Base-by-base conservation (phyloP, 2,888 invertebrate species). In the Acleris holmiana region DNA sequence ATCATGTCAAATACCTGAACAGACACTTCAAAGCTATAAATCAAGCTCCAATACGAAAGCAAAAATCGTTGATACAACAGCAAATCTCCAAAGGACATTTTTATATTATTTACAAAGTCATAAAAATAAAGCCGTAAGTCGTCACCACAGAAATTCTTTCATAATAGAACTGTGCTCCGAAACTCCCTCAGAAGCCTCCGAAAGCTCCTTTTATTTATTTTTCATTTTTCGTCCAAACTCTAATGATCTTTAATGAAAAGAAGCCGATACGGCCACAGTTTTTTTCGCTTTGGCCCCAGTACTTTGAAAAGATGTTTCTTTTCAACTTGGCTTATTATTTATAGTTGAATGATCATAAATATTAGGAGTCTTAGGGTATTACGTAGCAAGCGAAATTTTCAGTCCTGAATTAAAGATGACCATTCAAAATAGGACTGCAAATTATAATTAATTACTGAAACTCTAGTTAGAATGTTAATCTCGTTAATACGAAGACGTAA, bases 161-260 rank as follows among this genome's bases (percentile, higher is more conserved):
- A 62, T 70, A 73, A 72, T 76, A 76, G 72, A 75, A 68, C 63
- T 67, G n/a, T 67, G 69, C 66, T 66, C 68, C 66, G 55, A 67
- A 76, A 71, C 73, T 74, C 68, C 70, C 69, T 72, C 74, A 75
- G 76, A 78, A 78, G 76, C 78, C 72, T 75, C 81, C 80, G 77
- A 78, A 71, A 73, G 76, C 70, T 63, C 72, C 72, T 71, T 77
- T 79, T 87, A 83, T 86, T 85, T 85, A 82, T 86, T 82, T 86
- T 84, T 76, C 83, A 82, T 86, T 87, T 86, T 86, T 87, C 83
- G 83, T 85, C 82, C 77, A 80, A 85, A 83, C 84, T 88, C 87
- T 89, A 89, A 90, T 89, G 91, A 88, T 86, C 83, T 84, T 83
- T 85, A 85, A 89, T 88, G 86, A 89, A 89, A 86, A 83, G 86